phyloP scores from a whole-genome alignment of 2,888 invertebrate species.

The Mythimna vitellina region DNA sequence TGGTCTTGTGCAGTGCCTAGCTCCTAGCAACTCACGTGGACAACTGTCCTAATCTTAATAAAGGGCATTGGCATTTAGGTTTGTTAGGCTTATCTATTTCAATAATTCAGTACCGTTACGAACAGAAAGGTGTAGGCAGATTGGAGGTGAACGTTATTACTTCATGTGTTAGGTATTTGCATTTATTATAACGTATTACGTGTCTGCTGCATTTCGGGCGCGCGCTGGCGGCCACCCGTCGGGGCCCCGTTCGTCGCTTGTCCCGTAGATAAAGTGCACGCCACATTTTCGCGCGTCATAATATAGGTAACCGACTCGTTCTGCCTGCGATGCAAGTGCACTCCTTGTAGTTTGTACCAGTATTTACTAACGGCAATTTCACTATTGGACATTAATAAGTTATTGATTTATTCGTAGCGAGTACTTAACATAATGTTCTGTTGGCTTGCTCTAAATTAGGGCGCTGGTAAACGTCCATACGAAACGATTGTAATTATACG shows the following conservation, averaged over 20 bases:
- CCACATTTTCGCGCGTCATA: slow-evolving; percentile 80
- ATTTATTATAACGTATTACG: slow-evolving; percentile 66
- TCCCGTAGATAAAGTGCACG: slow-evolving; percentile 85
- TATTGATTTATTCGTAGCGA: slow-evolving; percentile 40
- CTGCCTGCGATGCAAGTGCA: slow-evolving; percentile 74
- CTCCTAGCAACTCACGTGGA: slow-evolving; percentile 46
- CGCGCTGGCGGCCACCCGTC: slow-evolving; percentile 81
- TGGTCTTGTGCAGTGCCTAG: slow-evolving; percentile 46
- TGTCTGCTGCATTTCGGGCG: slow-evolving; percentile 78
- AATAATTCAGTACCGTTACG: slow-evolving; percentile 43
- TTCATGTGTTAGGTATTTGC: slow-evolving; percentile 66
- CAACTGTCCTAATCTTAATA: slow-evolving; percentile 65
- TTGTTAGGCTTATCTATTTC: slow-evolving; percentile 64
- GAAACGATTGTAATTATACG: slow-evolving; percentile 62
- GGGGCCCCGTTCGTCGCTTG: slow-evolving; percentile 79
- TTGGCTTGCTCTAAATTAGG: slow-evolving; percentile 47
- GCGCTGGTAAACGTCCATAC: slow-evolving; percentile 35
- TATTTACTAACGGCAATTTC: slow-evolving; percentile 63
- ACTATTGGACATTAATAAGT: slow-evolving; percentile 43
- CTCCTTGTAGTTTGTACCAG: slow-evolving; percentile 63
- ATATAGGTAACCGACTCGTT: slow-evolving; percentile 68
- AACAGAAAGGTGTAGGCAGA: slow-evolving; percentile 18
- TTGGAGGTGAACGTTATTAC: slow-evolving; percentile 34
- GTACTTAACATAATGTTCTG: slow-evolving; percentile 16
- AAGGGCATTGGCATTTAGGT: slow-evolving; percentile 71